Percentiles rank a stretch among this genome's conserved stretches.
These are phyloP conservation scores for Platysternon megacephalum DNA, from an alignment of 2,113 vertebrate species.

Conservation along the genomic window DNA sequence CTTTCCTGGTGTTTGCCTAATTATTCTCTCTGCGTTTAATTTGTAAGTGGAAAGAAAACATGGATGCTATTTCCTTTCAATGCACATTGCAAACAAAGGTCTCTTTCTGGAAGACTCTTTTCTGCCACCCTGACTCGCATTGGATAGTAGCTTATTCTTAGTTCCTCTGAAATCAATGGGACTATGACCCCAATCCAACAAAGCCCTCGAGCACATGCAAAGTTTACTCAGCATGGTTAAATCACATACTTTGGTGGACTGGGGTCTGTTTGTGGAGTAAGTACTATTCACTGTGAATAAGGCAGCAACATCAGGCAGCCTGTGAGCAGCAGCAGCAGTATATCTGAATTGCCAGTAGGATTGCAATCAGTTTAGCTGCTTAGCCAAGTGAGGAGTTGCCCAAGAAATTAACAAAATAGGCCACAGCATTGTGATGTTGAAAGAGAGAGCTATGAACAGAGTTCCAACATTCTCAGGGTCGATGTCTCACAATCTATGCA, in stretches of 20 bases:
- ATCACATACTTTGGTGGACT: not conserved
- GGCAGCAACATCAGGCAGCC: not conserved
- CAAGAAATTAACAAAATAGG: not conserved
- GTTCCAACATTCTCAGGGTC: not conserved
- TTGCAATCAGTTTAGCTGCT: not conserved
- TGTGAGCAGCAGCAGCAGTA: not conserved
- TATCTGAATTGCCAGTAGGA: not conserved
- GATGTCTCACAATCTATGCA: not conserved
- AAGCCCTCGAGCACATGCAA: not conserved
- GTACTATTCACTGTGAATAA: not conserved
- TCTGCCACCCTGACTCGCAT: not conserved
- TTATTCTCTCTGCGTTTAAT: not conserved
- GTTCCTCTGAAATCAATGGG: not conserved
- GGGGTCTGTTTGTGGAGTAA: not conserved
- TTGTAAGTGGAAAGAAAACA: fast-evolving
- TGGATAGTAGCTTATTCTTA: not conserved
- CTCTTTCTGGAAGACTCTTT: not conserved
- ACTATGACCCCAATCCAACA: fast-evolving
- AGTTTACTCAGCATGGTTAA: not conserved
- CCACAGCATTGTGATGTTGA: not conserved
- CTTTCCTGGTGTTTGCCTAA: not conserved
- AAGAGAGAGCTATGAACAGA: not conserved
- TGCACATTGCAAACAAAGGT: not conserved
- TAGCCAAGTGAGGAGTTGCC: not conserved
- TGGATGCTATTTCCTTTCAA: not conserved